A percentile compares a stretch with the other conserved stretches of the same genome.
Evolutionary conservation across 2,888 invertebrate species (phyloP).

Genomic region (Altica lythri): DNA sequence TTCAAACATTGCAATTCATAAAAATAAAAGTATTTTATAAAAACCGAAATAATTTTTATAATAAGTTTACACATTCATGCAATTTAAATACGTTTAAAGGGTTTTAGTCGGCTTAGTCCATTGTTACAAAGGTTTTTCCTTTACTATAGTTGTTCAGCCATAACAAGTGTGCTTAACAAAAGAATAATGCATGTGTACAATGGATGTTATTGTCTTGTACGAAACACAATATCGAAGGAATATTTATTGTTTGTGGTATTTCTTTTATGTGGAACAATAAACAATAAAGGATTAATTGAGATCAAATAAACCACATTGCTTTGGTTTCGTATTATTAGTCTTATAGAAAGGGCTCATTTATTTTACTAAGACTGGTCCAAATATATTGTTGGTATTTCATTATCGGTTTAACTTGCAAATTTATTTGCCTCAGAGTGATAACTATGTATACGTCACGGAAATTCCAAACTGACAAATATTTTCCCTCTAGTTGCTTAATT

Average conservation of each 20-base stretch:
- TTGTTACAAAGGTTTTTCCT: too few species aligned
- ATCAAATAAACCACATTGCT: conserved; percentile 27
- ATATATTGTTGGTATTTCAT: conserved; percentile 10
- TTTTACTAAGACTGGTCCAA: conserved; percentile 13
- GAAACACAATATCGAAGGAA: conserved; percentile 23
- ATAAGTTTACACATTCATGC: too few species aligned
- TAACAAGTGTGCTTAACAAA: conserved; percentile 6
- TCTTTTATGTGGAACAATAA: conserved; percentile 29
- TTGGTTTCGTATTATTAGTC: conserved; percentile 27
- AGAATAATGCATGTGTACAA: conserved; percentile 19
- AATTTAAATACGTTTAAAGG: too few species aligned
- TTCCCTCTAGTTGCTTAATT: conserved; percentile 10
- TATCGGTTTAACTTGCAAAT: conserved; percentile 7
- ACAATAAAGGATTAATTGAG: conserved; percentile 33
- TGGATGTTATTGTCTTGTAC: conserved; percentile 15
- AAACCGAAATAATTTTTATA: too few species aligned
- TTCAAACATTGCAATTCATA: too few species aligned
- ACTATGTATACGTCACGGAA: background rate
- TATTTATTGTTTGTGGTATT: conserved; percentile 25
- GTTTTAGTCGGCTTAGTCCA: too few species aligned
- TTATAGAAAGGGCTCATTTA: conserved; percentile 26
- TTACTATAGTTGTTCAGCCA: background rate
- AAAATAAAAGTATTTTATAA: too few species aligned
- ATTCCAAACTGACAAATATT: conserved; percentile 9
- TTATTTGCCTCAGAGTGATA: conserved; percentile 14